Evolutionary conservation across 2,888 invertebrate species (phyloP).

Genomic region (Mythimna ferrago): DNA sequence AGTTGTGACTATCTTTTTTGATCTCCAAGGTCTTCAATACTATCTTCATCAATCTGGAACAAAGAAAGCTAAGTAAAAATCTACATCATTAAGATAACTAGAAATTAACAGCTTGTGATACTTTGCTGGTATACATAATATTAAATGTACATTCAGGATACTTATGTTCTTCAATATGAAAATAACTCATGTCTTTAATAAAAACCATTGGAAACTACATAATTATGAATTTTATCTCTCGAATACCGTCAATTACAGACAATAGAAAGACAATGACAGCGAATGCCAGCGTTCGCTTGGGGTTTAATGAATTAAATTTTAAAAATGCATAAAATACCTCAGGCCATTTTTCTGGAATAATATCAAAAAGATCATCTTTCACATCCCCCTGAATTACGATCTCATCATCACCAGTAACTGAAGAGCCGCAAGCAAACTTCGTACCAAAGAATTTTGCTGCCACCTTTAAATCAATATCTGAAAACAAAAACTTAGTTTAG

Average conservation of each 20-base stretch:
- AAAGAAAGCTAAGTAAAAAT: not conserved
- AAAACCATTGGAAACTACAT: not conserved
- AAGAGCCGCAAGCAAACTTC: slow-evolving; percentile 99
- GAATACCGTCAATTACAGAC: too few relatives aligned
- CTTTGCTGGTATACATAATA: too few relatives aligned
- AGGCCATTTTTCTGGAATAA: slow-evolving; percentile 99
- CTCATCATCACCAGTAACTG: slow-evolving; percentile 99
- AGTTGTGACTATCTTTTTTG: slow-evolving; percentile 59
- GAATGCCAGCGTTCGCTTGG: too few relatives aligned
- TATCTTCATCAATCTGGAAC: slow-evolving; percentile 94
- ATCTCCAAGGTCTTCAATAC: slow-evolving; percentile 97
- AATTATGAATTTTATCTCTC: too few relatives aligned
- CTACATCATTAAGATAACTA: not conserved
- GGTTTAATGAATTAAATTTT: not conserved
- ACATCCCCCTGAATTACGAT: slow-evolving; percentile 99
- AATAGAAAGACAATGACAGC: too few relatives aligned
- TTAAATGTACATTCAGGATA: not conserved
- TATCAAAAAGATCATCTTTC: slow-evolving; percentile 99
- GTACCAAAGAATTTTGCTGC: slow-evolving; percentile 99
- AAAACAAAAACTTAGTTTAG: slow-evolving; percentile 56
- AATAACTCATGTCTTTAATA: not conserved
- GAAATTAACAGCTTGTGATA: not conserved
- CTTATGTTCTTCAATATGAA: not conserved
- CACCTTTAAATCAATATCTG: slow-evolving; percentile 99
- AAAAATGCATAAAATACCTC: slow-evolving; percentile 90